These are phyloP conservation scores for Gymnarchus niloticus DNA, from an alignment of 2,113 vertebrate genomes.

Conservation along the genomic window DNA sequence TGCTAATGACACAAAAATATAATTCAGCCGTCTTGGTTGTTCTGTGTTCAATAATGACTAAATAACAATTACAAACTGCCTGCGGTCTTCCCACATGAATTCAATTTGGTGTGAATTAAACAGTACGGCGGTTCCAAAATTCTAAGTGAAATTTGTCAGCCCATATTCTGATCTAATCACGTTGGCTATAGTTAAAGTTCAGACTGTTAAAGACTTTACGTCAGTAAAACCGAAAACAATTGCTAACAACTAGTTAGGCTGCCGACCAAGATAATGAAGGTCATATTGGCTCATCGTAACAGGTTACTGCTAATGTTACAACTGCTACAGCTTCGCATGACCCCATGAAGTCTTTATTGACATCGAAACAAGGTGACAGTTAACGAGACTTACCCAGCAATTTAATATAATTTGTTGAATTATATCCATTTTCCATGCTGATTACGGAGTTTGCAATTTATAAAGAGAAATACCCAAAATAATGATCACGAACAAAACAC, in stretches of 20 bases:
- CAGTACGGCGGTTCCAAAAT: constrained; percentile 35
- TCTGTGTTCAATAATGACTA: constrained; percentile 39
- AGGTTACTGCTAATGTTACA: neutral
- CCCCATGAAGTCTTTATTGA: neutral
- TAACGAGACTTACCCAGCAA: neutral
- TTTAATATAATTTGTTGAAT: neutral
- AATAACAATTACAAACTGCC: constrained; percentile 54
- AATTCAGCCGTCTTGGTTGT: constrained; percentile 48
- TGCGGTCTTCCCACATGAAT: constrained; percentile 52
- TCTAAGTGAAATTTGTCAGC: constrained; percentile 29
- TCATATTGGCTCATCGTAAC: neutral
- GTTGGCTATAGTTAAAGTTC: neutral
- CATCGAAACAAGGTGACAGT: neutral
- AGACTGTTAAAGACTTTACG: neutral
- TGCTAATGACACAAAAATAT: constrained; percentile 23
- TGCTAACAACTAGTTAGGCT: neutral
- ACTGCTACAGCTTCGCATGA: neutral
- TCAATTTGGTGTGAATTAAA: constrained; percentile 57
- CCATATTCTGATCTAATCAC: constrained; percentile 1
- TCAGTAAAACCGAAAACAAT: neutral
- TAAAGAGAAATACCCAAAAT: neutral
- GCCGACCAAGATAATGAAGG: neutral
- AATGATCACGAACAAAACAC: neutral
- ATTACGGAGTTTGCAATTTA: neutral
- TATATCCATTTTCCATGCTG: neutral